Percentiles rank a stretch among this genome's conserved stretches.
These are phyloP conservation scores for Colinus virginianus DNA, from an alignment of 2,113 vertebrate genomes.

Conservation along the genomic window DNA sequence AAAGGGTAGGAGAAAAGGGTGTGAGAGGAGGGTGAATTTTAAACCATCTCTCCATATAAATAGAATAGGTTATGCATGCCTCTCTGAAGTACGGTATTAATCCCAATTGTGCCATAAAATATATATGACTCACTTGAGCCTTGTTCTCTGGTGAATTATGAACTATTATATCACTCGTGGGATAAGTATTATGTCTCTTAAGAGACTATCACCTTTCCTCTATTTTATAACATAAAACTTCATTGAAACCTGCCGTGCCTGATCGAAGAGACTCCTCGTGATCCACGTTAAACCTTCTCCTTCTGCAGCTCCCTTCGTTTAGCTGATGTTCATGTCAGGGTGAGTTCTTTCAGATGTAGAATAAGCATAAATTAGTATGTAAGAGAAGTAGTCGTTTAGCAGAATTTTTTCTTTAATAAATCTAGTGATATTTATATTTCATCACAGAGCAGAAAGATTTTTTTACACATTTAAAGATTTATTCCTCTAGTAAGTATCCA, in stretches of 20 bases:
- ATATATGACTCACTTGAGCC: slow-evolving; percentile 70
- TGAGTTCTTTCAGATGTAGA: slow-evolving; percentile 37
- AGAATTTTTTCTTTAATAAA: slow-evolving; percentile 71
- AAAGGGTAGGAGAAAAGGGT: slow-evolving; percentile 20
- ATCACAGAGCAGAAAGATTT: slow-evolving; percentile 63
- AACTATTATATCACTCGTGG: slow-evolving; percentile 68
- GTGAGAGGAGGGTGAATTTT: slow-evolving; percentile 29
- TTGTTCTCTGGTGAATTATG: slow-evolving; percentile 75
- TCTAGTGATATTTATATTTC: slow-evolving; percentile 71
- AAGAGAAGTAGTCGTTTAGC: slow-evolving; percentile 65
- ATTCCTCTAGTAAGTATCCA: slow-evolving; percentile 74
- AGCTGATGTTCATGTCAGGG: slow-evolving; percentile 53
- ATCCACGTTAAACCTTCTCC: slow-evolving; percentile 51
- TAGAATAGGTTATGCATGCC: slow-evolving; percentile 31
- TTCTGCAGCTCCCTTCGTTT: slow-evolving; percentile 46
- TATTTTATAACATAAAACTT: slow-evolving; percentile 55
- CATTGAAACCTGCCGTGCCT: slow-evolving; percentile 31
- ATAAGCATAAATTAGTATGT: slow-evolving; percentile 70
- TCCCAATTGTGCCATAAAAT: slow-evolving; percentile 76
- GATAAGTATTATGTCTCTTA: slow-evolving; percentile 64
- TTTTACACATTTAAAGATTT: slow-evolving; percentile 74
- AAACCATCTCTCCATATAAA: slow-evolving; percentile 44
- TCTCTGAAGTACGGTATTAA: slow-evolving; percentile 68
- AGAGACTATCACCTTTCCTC: slow-evolving; percentile 64
- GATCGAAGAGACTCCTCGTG: slow-evolving; percentile 30